Evolutionary conservation across 2,113 vertebrate genomes (phyloP).

Genomic region (Eurystomus gularis): DNA sequence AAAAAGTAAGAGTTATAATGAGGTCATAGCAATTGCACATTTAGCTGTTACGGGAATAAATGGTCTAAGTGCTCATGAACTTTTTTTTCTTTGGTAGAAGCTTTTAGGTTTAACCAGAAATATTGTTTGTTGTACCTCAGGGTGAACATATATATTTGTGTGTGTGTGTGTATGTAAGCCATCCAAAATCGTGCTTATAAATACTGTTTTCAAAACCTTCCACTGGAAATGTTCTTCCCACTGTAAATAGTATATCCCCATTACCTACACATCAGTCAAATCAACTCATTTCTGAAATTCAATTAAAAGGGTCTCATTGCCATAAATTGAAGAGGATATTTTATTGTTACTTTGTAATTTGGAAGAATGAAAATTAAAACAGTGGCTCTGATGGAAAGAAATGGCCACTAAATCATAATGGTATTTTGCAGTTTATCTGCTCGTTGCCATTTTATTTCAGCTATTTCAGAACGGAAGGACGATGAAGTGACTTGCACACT

Average conservation of each 20-base stretch:
- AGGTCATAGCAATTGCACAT: neutral
- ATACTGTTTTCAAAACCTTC: slow-evolving; percentile 29
- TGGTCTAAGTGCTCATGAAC: neutral
- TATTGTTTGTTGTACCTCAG: slow-evolving; percentile 22
- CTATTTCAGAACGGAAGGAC: slow-evolving; percentile 46
- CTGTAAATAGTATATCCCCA: neutral
- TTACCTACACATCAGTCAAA: slow-evolving; percentile 40
- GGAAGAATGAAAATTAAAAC: slow-evolving; percentile 68
- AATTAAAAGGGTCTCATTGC: neutral
- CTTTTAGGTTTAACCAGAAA: slow-evolving; percentile 48
- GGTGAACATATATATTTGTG: neutral
- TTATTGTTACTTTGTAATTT: slow-evolving; percentile 62
- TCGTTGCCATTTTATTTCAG: slow-evolving; percentile 61
- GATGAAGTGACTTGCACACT: slow-evolving; percentile 29
- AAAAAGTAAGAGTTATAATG: slow-evolving; percentile 38
- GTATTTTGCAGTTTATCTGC: slow-evolving; percentile 65
- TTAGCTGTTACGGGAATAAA: slow-evolving; percentile 30
- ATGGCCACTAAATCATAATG: slow-evolving; percentile 59
- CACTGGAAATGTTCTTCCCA: neutral
- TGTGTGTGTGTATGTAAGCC: neutral
- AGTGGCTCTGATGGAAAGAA: slow-evolving; percentile 60
- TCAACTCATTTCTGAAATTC: slow-evolving; percentile 23
- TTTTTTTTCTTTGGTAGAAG: slow-evolving; percentile 8
- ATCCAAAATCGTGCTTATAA: slow-evolving; percentile 20
- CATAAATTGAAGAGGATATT: slow-evolving; percentile 1